Evolutionary conservation across 1,140 invertebrate species (phyloP).

Genomic region (Drosophila lacertosa): DNA sequence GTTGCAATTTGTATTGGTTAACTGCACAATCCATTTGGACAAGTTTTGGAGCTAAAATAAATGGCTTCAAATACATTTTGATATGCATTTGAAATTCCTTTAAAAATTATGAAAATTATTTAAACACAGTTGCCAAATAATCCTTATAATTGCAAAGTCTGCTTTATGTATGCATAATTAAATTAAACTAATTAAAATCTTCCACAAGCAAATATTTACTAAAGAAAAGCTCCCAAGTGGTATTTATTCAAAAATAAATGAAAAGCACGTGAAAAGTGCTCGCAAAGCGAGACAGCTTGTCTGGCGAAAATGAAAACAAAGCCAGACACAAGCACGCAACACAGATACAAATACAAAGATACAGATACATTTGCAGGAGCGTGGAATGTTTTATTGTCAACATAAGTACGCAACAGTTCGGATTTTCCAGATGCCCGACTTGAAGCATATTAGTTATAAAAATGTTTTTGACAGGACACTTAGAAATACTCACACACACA

Average conservation of each 20-base stretch:
- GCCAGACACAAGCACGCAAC: background rate
- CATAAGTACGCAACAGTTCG: background rate
- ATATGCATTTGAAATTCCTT: no score
- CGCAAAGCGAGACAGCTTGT: background rate
- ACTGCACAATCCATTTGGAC: background rate
- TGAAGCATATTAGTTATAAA: background rate
- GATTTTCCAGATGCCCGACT: conserved; percentile 8
- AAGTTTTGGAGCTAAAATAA: background rate
- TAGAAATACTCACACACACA: conserved; percentile 16
- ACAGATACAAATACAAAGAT: background rate
- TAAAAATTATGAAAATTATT: no score
- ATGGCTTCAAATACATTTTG: no score
- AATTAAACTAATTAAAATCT: no score
- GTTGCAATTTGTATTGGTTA: conserved; percentile 11
- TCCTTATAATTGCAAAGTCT: no score
- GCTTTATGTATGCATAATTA: no score
- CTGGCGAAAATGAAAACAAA: background rate
- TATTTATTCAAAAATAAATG: background rate
- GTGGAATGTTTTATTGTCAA: background rate
- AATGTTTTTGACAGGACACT: background rate
- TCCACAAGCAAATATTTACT: background rate
- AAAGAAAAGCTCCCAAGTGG: background rate
- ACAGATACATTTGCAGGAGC: background rate
- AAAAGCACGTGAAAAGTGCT: background rate
- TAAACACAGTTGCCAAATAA: no score